Percentiles rank a stretch among this genome's conserved stretches.
Evolutionary conservation across 2,797 vertebrate species (phyloP).

Genomic region (Arctocebus calabarensis): DNA sequence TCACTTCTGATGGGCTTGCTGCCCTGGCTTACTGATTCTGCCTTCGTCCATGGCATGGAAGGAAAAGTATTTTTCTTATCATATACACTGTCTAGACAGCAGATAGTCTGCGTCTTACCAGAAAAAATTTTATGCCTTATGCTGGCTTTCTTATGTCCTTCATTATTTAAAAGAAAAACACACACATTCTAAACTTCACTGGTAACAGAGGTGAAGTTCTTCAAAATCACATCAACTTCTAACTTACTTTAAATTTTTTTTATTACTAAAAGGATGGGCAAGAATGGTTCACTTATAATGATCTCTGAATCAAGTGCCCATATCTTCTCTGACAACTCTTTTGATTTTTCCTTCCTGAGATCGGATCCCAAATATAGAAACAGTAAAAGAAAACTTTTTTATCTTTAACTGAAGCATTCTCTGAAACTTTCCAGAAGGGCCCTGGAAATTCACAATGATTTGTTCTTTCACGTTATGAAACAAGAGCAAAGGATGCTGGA

Average conservation of each 20-base stretch:
- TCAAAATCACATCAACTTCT: not conserved
- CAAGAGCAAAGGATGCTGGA: not conserved
- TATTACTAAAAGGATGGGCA: not conserved
- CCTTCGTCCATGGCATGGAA: not conserved
- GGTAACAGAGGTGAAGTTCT: not conserved
- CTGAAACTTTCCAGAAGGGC: not conserved
- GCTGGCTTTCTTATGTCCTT: not conserved
- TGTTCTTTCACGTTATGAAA: slow-evolving; percentile 2
- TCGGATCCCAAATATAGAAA: slow-evolving; percentile 24
- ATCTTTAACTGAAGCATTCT: not conserved
- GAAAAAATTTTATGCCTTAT: not conserved
- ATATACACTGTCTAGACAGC: no score
- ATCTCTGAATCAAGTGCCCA: not conserved
- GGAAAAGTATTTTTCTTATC: not conserved
- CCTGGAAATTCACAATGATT: not conserved
- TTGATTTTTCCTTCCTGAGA: not conserved
- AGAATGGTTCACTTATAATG: not conserved
- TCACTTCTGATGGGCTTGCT: not conserved
- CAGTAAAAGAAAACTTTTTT: slow-evolving; percentile 11
- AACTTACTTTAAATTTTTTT: not conserved
- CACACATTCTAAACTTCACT: not conserved
- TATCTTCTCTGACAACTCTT: not conserved
- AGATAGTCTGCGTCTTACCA: not conserved
- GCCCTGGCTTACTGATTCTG: not conserved
- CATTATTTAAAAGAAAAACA: not conserved